phyloP scores from a whole-genome alignment of 2,113 vertebrate genomes.

The Bubalus kerabau region DNA sequence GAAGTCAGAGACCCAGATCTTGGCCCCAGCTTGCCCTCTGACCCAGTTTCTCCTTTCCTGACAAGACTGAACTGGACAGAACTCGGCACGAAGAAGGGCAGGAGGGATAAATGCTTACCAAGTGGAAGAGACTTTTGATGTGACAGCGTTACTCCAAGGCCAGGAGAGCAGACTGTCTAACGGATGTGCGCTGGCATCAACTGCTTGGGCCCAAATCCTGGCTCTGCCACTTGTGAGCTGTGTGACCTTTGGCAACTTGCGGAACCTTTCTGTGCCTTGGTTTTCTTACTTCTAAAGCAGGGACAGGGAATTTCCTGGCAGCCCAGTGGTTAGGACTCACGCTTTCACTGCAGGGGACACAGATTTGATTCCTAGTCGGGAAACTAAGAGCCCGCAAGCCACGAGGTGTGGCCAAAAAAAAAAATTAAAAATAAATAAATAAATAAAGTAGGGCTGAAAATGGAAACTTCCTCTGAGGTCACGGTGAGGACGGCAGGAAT shows the following conservation, averaged over 20 bases:
- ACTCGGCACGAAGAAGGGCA: not conserved
- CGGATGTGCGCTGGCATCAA: rapidly evolving
- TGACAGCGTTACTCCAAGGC: not conserved
- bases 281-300: not conserved
- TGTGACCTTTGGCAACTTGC: not conserved
- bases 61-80: not conserved
- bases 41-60: not conserved
- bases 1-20: not conserved
- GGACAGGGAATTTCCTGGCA: rapidly evolving
- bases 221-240: not conserved
- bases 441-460: not conserved
- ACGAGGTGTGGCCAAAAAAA: not conserved
- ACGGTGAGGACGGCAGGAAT: not conserved
- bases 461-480: conserved; percentile 13
- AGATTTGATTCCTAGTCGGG: not conserved
- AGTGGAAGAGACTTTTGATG: rapidly evolving
- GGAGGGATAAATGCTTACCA: not conserved
- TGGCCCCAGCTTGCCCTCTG: not conserved
- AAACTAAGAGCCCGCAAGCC: not conserved
- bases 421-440: not conserved
- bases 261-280: not conserved
- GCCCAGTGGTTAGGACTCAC: not conserved
- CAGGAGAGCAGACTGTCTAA: not conserved
- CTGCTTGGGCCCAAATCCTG: not conserved
- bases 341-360: not conserved